A percentile compares a stretch with the other conserved stretches of the same genome.
Evolutionary conservation across 2,113 vertebrate species (phyloP).

Genomic region (Rhinopithecus roxellana): DNA sequence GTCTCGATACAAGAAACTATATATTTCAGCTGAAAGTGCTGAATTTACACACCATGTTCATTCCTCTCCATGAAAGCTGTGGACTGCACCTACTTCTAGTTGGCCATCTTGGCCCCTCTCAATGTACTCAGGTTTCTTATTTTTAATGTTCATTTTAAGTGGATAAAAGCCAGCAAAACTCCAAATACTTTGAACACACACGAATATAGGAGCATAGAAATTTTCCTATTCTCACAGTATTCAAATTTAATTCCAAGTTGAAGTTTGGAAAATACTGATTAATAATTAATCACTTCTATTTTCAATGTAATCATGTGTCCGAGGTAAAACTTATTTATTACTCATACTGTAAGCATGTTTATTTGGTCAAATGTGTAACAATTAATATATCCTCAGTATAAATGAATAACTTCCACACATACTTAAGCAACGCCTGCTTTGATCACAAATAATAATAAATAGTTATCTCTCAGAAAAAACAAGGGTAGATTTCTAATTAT

Average conservation of each 20-base stretch:
- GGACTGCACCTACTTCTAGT: too few relatives aligned
- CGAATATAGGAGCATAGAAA: neutral
- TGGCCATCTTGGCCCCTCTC: too few relatives aligned
- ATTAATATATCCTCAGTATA: neutral
- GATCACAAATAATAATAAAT: neutral
- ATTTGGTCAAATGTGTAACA: neutral
- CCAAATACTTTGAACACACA: neutral
- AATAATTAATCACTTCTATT: neutral
- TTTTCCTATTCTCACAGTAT: neutral
- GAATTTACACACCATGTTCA: too few relatives aligned
- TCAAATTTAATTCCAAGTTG: neutral
- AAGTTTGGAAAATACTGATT: neutral
- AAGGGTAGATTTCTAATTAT: neutral
- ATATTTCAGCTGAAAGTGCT: too few relatives aligned
- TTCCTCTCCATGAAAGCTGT: too few relatives aligned
- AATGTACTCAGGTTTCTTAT: neutral
- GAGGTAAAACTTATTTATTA: neutral
- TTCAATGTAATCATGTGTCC: neutral
- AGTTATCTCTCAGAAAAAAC: neutral
- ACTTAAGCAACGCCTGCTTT: neutral
- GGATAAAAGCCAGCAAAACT: neutral
- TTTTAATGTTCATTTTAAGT: neutral
- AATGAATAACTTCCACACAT: neutral
- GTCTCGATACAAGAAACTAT: too few relatives aligned
- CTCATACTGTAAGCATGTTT: neutral